Evolutionary conservation across 2,888 invertebrate genomes (phyloP).

Genomic region (Lottia scabra): DNA sequence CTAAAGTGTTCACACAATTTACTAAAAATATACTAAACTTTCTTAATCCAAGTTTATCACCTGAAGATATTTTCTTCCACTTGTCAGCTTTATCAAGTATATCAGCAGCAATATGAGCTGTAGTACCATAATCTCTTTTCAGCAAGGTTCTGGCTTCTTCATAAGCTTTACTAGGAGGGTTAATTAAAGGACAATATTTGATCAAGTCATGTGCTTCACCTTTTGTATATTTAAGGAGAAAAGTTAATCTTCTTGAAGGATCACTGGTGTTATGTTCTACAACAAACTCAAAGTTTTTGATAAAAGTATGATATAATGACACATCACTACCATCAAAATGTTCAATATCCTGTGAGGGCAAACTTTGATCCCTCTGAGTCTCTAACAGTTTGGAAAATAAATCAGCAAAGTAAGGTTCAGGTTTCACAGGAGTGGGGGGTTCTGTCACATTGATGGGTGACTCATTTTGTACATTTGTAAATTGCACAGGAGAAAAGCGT

Average conservation of each 20-base stretch:
- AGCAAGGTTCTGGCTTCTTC: background rate
- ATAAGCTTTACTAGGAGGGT: background rate
- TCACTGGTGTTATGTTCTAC: background rate
- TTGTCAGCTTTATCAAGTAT: background rate
- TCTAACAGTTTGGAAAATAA: background rate
- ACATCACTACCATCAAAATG: background rate
- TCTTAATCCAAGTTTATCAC: slow-evolving; percentile 2
- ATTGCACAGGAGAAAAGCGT: background rate
- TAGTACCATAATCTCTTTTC: background rate
- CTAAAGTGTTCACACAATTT: background rate
- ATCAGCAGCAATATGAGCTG: background rate
- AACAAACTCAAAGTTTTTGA: background rate
- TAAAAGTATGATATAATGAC: background rate
- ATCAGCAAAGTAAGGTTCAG: background rate
- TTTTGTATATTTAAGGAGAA: background rate
- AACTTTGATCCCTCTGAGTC: background rate
- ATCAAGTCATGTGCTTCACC: background rate
- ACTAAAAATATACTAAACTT: background rate
- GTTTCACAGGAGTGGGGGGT: background rate
- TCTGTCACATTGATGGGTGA: background rate
- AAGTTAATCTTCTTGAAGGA: background rate
- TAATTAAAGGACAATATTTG: slow-evolving; percentile 2
- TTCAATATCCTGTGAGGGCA: background rate
- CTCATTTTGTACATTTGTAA: background rate
- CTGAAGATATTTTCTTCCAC: background rate